phyloP scores from a whole-genome alignment of 1,140 invertebrate genomes.

The Drosophila auraria region DNA sequence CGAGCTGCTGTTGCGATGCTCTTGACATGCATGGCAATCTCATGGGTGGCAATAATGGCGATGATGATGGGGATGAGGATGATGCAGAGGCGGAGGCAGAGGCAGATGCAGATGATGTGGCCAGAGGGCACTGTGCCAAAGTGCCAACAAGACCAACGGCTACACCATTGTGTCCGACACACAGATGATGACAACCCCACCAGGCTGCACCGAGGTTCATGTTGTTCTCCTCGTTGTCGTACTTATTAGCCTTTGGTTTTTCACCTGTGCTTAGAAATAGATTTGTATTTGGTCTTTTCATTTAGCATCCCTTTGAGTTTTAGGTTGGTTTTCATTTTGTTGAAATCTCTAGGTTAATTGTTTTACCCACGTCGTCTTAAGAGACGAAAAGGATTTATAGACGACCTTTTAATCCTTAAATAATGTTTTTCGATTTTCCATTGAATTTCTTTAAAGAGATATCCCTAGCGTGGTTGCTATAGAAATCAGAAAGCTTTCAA shows the following conservation, averaged over 20 bases:
- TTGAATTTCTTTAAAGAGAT: too few species aligned
- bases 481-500: background rate
- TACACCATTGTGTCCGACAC: slow-evolving; percentile 40
- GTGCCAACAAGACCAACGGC: slow-evolving; percentile 7
- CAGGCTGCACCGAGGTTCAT: slow-evolving; percentile 75
- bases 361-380: background rate
- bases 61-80: slow-evolving; percentile 14
- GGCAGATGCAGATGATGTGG: slow-evolving; percentile 11
- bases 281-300: background rate
- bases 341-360: background rate
- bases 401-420: too few species aligned
- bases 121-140: slow-evolving; percentile 8
- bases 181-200: slow-evolving; percentile 74
- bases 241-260: slow-evolving; percentile 26
- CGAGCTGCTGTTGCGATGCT: slow-evolving; percentile 29
- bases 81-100: slow-evolving; percentile 8
- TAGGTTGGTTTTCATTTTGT: background rate
- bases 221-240: slow-evolving; percentile 54
- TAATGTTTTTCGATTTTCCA: too few species aligned
- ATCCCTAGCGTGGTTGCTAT: background rate
- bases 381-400: background rate
- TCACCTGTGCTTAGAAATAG: slow-evolving; percentile 6
- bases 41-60: slow-evolving; percentile 7
- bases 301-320: background rate
- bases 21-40: slow-evolving; percentile 36